Conservation (phyloP, 2,888 invertebrate genomes). For the Drosophila mimetica region DNA sequence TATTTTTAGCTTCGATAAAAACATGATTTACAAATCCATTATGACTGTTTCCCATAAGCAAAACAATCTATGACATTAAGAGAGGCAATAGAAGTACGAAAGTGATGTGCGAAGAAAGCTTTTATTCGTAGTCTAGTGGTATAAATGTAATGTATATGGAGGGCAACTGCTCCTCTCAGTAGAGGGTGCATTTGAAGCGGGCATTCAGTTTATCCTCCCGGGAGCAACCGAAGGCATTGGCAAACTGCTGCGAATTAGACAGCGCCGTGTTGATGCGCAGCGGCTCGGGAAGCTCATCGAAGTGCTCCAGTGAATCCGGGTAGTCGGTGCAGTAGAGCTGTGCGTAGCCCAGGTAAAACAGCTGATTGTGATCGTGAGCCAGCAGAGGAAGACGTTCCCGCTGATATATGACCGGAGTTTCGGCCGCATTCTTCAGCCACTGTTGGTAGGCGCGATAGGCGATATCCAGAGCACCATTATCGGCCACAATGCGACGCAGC, state of each 20-base stretch:
- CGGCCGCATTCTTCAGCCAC: constrained; percentile 77
- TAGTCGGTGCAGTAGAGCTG: constrained; percentile 82
- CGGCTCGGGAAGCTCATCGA: constrained; percentile 71
- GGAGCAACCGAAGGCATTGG: constrained; percentile 71
- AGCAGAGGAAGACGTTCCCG: constrained; percentile 76
- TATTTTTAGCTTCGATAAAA: too few relatives aligned
- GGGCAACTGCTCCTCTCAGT: constrained; percentile 43
- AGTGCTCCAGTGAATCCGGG: constrained; percentile 62
- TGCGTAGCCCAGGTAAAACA: constrained; percentile 81
- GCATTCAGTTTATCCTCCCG: constrained; percentile 75
- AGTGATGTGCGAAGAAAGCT: too few relatives aligned
- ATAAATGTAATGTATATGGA: constrained; percentile 9
- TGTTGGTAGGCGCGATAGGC: constrained; percentile 80
- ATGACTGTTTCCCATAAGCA: too few relatives aligned
- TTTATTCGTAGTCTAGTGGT: constrained; percentile 17
- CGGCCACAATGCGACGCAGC: constrained; percentile 70
- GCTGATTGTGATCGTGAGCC: constrained; percentile 70
- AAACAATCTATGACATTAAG: too few relatives aligned
- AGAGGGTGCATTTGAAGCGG: constrained; percentile 78
- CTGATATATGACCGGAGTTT: constrained; percentile 55
- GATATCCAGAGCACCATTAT: constrained; percentile 80
- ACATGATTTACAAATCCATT: too few relatives aligned
- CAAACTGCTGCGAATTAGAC: constrained; percentile 77
- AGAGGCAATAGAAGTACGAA: too few relatives aligned
- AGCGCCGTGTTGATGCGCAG: constrained; percentile 78